A percentile compares a stretch with the other conserved stretches of the same genome.
phyloP scores from a whole-genome alignment of 2,888 invertebrate species.

The Orchestes rusci region DNA sequence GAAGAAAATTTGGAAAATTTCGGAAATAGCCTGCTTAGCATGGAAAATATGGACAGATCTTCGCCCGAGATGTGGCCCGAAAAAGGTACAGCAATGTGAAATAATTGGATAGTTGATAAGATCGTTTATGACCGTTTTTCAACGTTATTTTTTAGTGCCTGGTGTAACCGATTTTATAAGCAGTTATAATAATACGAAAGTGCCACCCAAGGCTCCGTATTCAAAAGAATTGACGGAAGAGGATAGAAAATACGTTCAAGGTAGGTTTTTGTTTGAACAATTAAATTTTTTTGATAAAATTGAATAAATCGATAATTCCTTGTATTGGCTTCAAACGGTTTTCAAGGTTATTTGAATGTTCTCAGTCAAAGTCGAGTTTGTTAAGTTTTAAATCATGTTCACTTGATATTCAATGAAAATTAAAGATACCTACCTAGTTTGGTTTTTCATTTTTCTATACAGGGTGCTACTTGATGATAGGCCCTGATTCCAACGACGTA shows the following conservation, averaged over 20 bases:
- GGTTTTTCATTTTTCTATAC: too few species aligned
- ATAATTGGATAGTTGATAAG: neutral
- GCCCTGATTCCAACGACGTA: too few species aligned
- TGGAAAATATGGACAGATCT: slow-evolving; percentile 87
- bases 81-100: slow-evolving; percentile 61
- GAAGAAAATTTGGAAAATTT: slow-evolving; percentile 37
- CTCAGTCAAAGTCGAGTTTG: too few species aligned
- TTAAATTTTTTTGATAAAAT: too few species aligned
- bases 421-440: too few species aligned
- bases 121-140: slow-evolving; percentile 20
- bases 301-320: too few species aligned
- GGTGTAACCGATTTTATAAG: slow-evolving; percentile 81
- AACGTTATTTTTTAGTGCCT: slow-evolving; percentile 57
- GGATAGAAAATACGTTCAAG: slow-evolving; percentile 68
- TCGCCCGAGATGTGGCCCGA: slow-evolving; percentile 97
- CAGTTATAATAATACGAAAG: slow-evolving; percentile 40
- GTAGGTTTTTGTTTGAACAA: slow-evolving; percentile 57
- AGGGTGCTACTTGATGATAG: too few species aligned
- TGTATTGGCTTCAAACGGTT: too few species aligned
- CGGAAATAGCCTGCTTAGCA: slow-evolving; percentile 75
- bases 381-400: too few species aligned
- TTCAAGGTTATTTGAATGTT: too few species aligned
- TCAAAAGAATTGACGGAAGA: slow-evolving; percentile 62
- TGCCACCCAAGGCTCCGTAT: slow-evolving; percentile 57
- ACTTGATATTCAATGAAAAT: too few species aligned